Base-by-base conservation (phyloP, 2,888 invertebrate genomes). In the Chrysolina americana region DNA sequence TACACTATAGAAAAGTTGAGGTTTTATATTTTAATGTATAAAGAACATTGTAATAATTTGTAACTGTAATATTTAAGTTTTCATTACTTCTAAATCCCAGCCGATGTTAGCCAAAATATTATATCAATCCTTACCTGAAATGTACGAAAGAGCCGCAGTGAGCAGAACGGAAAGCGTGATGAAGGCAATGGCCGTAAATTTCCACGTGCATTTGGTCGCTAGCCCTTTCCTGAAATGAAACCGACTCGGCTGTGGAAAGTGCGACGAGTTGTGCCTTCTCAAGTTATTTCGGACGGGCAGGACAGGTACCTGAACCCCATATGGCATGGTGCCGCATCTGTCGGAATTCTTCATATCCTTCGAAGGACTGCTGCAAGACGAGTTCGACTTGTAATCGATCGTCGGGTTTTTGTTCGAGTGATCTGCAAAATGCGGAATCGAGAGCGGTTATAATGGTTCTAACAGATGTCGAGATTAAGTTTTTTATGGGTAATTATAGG, bases 181-280 rank as follows among this genome's bases (percentile, higher is more conserved):
- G 87, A 96, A 94, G 81, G 94, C 93, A 87, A 98, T 94, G 79
- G 97, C 96, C 82, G 96, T 93, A 89, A 97, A 96, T 89, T 95
- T 95, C 96, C 97, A 97, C 79, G 96, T 95, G 89, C 98, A 98
- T 84, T 92, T 91, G 82, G 95, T 94, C 73, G 95, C 93, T 84
- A 96, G 90, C 83, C 95, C 95, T 91, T 96, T 96, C 87, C 94
- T 93, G 89, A 96, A 95, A 89, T 95, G 96, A 89, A 95, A 95
- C 84, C 95, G 91, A 82, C 94, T 94, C 28, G 91, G 90, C 59
- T 91, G 91, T 80, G 94, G 92, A 87, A 94, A 95, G 88, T 94
- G 94, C 84, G 93, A 92, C 79, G 94, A 92, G 83, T 91, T 91
- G 82, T 92, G 90, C 83, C 90, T 89, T 81, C 93, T 90, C 79